Conservation (phyloP, 1,140 invertebrate genomes). For the Antheraea mylitta region DNA sequence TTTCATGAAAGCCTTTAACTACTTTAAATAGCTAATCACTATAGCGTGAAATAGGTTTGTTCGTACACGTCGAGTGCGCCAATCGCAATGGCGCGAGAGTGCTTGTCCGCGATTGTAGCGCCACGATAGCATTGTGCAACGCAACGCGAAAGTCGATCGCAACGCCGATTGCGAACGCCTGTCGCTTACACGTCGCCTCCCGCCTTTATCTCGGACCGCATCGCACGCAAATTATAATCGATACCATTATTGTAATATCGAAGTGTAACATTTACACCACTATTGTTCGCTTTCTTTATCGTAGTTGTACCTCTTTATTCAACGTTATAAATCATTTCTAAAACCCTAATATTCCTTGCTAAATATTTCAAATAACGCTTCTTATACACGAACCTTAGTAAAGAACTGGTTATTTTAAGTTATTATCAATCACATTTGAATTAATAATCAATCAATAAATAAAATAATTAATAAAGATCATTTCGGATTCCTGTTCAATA, state of each 20-base stretch:
- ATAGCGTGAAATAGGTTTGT: constrained; percentile 43
- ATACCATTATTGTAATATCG: constrained; percentile 77
- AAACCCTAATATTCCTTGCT: constrained; percentile 13
- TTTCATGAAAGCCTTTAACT: constrained; percentile 8
- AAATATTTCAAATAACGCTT: no score
- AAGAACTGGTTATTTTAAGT: no score
- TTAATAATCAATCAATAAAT: no score
- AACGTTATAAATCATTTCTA: constrained; percentile 23
- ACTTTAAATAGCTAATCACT: constrained; percentile 57
- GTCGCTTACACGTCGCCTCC: constrained; percentile 73
- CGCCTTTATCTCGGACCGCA: constrained; percentile 58
- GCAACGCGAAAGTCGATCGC: constrained; percentile 61
- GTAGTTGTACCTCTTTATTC: constrained; percentile 33
- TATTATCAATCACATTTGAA: no score
- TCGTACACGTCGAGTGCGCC: constrained; percentile 55
- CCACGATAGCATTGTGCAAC: constrained; percentile 71
- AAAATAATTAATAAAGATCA: no score
- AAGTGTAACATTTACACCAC: constrained; percentile 66
- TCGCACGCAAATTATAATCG: constrained; percentile 78
- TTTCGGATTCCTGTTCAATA: no score
- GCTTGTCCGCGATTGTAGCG: constrained; percentile 66
- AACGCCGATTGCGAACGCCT: constrained; percentile 65
- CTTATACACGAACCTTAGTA: no score
- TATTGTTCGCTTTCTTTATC: constrained; percentile 62
- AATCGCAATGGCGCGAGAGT: constrained; percentile 70